phyloP scores from a whole-genome alignment of 2,797 vertebrate species.

The Typhlichthys eigenmanni region DNA sequence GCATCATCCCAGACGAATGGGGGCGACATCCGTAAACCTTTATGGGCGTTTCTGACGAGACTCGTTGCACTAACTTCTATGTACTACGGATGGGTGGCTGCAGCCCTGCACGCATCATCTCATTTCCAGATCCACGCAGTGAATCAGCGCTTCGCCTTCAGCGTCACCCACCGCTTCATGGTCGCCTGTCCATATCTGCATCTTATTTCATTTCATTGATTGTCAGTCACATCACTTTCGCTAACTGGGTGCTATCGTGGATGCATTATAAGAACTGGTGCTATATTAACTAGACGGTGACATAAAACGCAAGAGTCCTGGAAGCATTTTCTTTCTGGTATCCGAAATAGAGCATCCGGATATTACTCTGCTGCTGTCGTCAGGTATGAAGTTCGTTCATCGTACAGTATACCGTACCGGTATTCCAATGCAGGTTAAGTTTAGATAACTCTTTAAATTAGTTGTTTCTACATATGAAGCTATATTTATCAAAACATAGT shows the following conservation, averaged over 20 bases:
- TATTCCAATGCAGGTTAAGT: constrained; percentile 35
- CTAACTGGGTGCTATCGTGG: no score
- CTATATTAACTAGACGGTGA: no score
- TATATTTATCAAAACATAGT: background rate
- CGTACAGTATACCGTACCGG: no score
- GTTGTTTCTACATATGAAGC: constrained; percentile 1
- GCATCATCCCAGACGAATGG: constrained; percentile 8
- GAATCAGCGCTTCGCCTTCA: background rate
- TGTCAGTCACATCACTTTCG: no score
- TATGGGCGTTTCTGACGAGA: background rate
- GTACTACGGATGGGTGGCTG: constrained; percentile 13
- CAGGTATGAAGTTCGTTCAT: constrained; percentile 63
- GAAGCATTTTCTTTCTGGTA: background rate
- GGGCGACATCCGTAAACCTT: constrained; percentile 18
- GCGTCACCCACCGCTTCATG: constrained; percentile 10
- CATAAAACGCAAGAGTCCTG: no score
- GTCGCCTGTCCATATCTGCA: constrained; percentile 5
- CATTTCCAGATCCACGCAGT: constrained; percentile 23
- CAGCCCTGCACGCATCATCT: rapidly evolving
- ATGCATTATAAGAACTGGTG: no score
- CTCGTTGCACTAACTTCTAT: background rate
- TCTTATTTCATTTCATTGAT: background rate
- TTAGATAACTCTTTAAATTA: constrained; percentile 13
- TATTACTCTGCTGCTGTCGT: constrained; percentile 8
- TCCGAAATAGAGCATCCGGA: background rate